Evolutionary conservation across 2,888 invertebrate genomes (phyloP).

Genomic region (Amphipyra berbera): DNA sequence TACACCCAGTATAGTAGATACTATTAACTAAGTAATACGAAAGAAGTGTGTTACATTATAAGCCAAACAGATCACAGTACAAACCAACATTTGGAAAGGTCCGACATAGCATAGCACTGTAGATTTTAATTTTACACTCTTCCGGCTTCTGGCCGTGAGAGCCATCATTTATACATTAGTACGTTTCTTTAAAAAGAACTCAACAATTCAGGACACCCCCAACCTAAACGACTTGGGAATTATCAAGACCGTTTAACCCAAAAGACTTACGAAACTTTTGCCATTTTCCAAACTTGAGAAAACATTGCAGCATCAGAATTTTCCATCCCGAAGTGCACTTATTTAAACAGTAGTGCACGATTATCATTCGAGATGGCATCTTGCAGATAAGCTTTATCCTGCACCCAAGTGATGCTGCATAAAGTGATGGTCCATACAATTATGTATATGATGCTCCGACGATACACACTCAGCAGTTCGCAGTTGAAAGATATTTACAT

Average conservation of each 20-base stretch:
- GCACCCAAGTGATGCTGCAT: constrained; percentile 33
- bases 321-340: constrained; percentile 46
- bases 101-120: no score
- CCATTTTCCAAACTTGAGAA: constrained; percentile 24
- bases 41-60: no score
- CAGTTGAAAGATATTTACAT: constrained; percentile 16
- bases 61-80: no score
- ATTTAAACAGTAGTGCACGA: constrained; percentile 53
- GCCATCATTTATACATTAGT: constrained; percentile 42
- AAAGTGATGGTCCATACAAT: constrained; percentile 42
- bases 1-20: no score
- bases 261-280: constrained; percentile 33
- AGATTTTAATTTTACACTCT: background rate
- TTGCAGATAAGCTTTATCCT: constrained; percentile 37
- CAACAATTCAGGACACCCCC: constrained; percentile 27
- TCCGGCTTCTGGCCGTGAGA: constrained; percentile 11
- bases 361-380: constrained; percentile 38
- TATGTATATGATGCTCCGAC: constrained; percentile 48
- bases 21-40: no score
- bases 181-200: constrained; percentile 30
- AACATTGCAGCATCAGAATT: constrained; percentile 9
- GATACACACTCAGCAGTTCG: constrained; percentile 29
- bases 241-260: constrained; percentile 43
- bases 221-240: constrained; percentile 33
- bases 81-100: no score